These are phyloP conservation scores for Parazoanthus darwini DNA, from an alignment of 92 coral and sea anemone genomes.

Conservation along the genomic window DNA sequence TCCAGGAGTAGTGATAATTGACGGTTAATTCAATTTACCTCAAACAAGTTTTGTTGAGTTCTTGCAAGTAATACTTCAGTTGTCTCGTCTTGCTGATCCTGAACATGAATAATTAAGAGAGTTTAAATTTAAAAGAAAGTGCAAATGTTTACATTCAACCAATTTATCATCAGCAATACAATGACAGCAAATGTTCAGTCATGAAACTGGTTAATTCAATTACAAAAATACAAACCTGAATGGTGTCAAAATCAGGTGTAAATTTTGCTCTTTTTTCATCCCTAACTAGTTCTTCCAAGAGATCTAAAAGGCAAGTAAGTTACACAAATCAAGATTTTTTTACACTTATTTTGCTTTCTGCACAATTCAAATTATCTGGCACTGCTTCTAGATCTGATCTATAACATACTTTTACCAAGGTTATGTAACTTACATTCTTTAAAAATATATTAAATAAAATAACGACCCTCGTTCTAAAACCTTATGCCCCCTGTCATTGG, in stretches of 20 bases:
- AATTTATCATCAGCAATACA: neutral
- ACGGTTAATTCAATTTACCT: conserved; percentile 47
- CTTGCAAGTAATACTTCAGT: conserved; percentile 94
- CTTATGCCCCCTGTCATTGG: no score
- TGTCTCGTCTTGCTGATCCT: conserved; percentile 96
- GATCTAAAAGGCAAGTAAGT: conserved; percentile 48
- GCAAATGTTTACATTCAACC: neutral
- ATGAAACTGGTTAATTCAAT: neutral
- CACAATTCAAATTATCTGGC: no score
- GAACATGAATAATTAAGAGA: neutral
- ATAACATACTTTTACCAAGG: no score
- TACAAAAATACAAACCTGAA: conserved; percentile 65
- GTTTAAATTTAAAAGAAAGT: neutral
- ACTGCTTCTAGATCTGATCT: neutral
- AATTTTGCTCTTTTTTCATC: conserved; percentile 92
- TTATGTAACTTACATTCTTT: no score
- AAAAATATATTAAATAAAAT: no score
- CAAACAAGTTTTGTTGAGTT: conserved; percentile 84
- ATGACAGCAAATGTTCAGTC: neutral
- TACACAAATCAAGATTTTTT: neutral
- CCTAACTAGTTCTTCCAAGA: conserved; percentile 80
- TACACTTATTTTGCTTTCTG: no score
- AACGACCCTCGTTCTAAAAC: no score
- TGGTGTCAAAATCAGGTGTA: conserved; percentile 82
- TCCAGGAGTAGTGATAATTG: no score